Base-by-base conservation (phyloP, 2,888 invertebrate genomes). In the Caenorhabditis panamensis region DNA sequence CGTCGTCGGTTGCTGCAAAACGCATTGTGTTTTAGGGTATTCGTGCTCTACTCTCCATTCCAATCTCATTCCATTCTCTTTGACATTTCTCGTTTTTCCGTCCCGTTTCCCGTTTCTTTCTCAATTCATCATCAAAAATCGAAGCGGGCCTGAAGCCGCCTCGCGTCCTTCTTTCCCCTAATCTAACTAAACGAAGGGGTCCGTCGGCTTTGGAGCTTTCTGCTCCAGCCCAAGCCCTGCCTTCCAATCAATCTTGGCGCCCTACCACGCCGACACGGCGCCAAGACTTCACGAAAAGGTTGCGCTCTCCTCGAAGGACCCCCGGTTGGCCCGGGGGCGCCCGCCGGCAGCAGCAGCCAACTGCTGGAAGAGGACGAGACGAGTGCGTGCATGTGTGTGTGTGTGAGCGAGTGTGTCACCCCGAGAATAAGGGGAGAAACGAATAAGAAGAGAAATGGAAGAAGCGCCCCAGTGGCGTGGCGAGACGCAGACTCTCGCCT, bases 151-250 rank as follows among this genome's bases (percentile, higher is more conserved):
- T n/a, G n/a, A n/a, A n/a, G n/a, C n/a, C n/a, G n/a, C n/a, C 22
- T 18, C 59, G 3, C 22, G 24, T 5, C 16, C 54, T 54, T 26
- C 26, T n/a, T 54, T 36, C 20, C 56, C 56, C 16, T 58, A 56
- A 58, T 67, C 67, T 44, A 54, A 66, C 66, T 66, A 66, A 66
- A 37, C 20, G 51, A 36, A 36, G 36, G 13, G 41, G 41, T 41
- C 41, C 36, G 53, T n/a, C n/a, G 22, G 64, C 24, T 51, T 31
- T 22, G 20, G 18, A 20, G 61, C 37, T 44, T 47, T 58, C 58
- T 22, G 20, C n/a, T 49, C 53, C 63, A n/a, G n/a, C n/a, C n/a
- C n/a, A n/a, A n/a, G n/a, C n/a, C n/a, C n/a, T n/a, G n/a, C 51
- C 44, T 44, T 53, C 53, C 67, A 41, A 66, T 66, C 66, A 66